Percentiles rank a stretch among this genome's conserved stretches.
Evolutionary conservation across 2,888 invertebrate genomes (phyloP).

Genomic region (Trissoscelio sp.): DNA sequence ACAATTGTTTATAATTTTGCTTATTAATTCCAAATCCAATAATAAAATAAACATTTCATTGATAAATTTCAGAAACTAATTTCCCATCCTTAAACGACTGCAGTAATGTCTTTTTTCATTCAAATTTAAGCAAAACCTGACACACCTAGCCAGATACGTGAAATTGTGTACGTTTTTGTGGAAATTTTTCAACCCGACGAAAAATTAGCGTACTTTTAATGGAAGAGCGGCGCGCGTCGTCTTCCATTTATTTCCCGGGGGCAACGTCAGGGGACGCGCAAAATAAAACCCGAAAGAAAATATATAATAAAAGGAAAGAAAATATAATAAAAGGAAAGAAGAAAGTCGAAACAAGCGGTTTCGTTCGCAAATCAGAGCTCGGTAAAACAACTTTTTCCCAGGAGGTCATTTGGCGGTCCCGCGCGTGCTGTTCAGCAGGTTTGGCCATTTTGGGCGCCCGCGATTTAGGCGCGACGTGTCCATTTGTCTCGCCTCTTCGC

Average conservation of each 20-base stretch:
- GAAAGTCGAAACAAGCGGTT: conserved; percentile 48
- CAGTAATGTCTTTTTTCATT: too few species aligned
- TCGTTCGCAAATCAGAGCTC: conserved; percentile 76
- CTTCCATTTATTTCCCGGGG: conserved; percentile 18
- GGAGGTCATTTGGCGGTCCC: too few species aligned
- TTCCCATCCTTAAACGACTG: too few species aligned
- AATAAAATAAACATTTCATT: too few species aligned
- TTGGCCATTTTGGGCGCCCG: conserved; percentile 68
- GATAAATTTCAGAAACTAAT: too few species aligned
- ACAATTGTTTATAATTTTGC: too few species aligned
- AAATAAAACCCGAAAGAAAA: conserved; percentile 7
- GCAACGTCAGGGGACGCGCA: conserved; percentile 6
- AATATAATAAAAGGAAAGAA: conserved; percentile 22
- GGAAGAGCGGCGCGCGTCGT: not conserved
- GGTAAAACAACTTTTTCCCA: too few species aligned
- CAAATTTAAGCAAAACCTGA: too few species aligned
- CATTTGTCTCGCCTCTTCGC: conserved; percentile 65
- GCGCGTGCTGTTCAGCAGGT: conserved; percentile 56
- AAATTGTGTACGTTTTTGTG: not conserved
- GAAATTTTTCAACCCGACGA: conserved; percentile 1
- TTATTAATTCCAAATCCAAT: too few species aligned
- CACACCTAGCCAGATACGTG: not conserved
- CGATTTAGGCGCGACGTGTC: conserved; percentile 63
- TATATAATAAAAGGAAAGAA: conserved; percentile 22
- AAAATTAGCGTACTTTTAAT: conserved; percentile 29